These are phyloP conservation scores for Dasysyrphus tricinctus DNA, from an alignment of 2,888 invertebrate species.

Conservation along the genomic window DNA sequence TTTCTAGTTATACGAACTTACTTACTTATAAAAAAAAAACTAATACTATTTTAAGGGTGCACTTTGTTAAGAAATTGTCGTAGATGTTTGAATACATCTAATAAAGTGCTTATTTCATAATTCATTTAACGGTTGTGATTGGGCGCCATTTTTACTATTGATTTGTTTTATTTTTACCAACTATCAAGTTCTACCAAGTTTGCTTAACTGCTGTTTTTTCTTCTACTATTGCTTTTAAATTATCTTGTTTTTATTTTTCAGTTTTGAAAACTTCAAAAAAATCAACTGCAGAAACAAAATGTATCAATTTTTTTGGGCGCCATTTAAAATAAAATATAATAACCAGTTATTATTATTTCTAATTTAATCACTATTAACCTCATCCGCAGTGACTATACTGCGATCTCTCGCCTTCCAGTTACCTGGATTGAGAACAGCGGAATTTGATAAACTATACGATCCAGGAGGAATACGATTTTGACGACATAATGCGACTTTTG, in stretches of 20 bases:
- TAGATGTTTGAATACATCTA: neutral
- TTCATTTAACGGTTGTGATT: conserved; percentile 20
- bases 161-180: neutral
- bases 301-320: conserved; percentile 13
- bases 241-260: neutral
- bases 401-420: conserved; percentile 79
- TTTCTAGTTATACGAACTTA: neutral
- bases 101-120: neutral
- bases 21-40: conserved; percentile 1
- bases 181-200: neutral
- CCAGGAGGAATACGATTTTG: conserved; percentile 79
- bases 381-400: conserved; percentile 77
- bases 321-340: neutral
- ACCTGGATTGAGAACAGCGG: conserved; percentile 77
- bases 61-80: neutral
- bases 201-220: neutral
- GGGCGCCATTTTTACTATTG: conserved; percentile 35
- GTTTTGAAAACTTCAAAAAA: no score
- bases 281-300: neutral
- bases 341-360: no score
- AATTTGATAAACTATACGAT: conserved; percentile 77
- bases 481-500: conserved; percentile 78
- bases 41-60: neutral
- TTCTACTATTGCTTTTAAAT: neutral
- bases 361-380: conserved; percentile 78